Percentiles rank a stretch among this genome's conserved stretches.
Evolutionary conservation across 2,113 vertebrate genomes (phyloP).

Genomic region (Anthoscopus minutus): DNA sequence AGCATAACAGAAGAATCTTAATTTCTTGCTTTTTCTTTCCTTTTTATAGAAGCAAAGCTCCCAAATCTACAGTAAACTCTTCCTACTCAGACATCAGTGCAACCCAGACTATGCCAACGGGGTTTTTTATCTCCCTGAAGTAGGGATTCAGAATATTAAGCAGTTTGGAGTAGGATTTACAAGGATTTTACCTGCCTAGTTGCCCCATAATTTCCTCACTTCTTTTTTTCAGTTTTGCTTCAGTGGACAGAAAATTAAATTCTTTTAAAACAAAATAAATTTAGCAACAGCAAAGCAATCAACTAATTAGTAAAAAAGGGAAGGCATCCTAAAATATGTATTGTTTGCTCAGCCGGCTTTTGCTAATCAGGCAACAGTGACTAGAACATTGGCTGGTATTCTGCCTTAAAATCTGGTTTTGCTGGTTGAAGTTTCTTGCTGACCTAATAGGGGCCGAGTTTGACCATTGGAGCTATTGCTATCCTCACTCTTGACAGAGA

Average conservation of each 20-base stretch:
- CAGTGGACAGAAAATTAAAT: background rate
- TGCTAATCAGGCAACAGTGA: background rate
- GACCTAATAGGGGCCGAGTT: background rate
- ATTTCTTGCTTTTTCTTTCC: background rate
- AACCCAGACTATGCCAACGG: background rate
- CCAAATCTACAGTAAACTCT: background rate
- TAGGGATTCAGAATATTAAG: constrained; percentile 42
- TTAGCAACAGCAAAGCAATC: background rate
- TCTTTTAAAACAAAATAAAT: background rate
- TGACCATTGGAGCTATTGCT: background rate
- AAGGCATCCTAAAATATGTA: background rate
- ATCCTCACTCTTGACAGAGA: background rate
- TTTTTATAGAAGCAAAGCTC: background rate
- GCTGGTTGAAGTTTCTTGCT: background rate
- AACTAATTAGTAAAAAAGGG: background rate
- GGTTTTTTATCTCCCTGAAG: constrained; percentile 39
- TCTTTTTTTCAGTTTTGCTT: constrained; percentile 22
- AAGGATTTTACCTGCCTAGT: constrained; percentile 44
- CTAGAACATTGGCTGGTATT: background rate
- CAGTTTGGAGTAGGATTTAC: constrained; percentile 3
- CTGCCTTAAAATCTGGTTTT: background rate
- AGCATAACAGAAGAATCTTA: constrained; percentile 1
- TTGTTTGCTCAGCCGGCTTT: background rate
- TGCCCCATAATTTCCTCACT: constrained; percentile 18
- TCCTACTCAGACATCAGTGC: background rate